Conservation (phyloP, 2,888 invertebrate species). For the Mayetiola destructor region DNA sequence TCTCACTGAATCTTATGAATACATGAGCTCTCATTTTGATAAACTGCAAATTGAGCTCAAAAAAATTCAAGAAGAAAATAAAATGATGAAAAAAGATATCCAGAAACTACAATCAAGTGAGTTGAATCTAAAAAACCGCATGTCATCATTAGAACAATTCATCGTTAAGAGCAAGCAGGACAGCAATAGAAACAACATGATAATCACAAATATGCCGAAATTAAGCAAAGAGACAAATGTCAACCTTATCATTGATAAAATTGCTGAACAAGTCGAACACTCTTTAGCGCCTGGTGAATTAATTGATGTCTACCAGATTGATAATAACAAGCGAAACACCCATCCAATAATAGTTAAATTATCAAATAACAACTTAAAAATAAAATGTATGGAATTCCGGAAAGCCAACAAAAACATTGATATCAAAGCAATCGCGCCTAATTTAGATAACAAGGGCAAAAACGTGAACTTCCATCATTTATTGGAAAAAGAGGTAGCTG, state of each 20-base stretch:
- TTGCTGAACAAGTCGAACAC: background rate
- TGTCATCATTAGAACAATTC: background rate
- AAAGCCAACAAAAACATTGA: background rate
- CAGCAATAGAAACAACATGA: background rate
- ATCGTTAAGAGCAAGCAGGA: background rate
- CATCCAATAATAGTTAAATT: background rate
- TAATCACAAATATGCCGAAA: background rate
- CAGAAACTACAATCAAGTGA: background rate
- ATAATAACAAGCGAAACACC: background rate
- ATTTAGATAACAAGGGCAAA: background rate
- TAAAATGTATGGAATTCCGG: background rate
- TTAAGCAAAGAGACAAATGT: background rate
- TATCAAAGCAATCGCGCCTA: background rate
- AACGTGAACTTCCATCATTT: background rate
- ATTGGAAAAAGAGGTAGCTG: background rate
- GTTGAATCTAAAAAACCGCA: background rate
- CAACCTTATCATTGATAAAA: background rate
- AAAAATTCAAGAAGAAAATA: background rate
- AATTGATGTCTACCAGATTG: background rate
- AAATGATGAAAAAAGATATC: background rate
- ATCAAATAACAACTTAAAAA: background rate
- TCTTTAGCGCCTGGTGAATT: background rate
- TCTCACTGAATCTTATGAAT: background rate
- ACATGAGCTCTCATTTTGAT: background rate
- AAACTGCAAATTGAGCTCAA: background rate